Conservation (phyloP, 2,797 vertebrate genomes). For the Bradypodion ventrale region DNA sequence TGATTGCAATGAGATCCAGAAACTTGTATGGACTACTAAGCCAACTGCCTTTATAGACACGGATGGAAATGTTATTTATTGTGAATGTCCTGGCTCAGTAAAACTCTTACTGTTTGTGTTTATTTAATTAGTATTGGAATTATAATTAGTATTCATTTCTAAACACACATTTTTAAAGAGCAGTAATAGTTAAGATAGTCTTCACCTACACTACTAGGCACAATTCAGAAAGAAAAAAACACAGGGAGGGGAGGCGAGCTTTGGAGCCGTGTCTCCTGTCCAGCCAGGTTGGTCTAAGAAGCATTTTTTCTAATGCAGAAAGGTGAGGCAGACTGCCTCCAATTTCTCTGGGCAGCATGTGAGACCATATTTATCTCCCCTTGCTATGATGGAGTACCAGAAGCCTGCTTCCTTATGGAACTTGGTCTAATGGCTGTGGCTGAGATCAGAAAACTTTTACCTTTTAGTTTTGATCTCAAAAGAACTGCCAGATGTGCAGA, state of each 20-base stretch:
- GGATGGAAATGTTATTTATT: background rate
- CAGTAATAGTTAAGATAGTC: too few species aligned
- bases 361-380: background rate
- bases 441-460: background rate
- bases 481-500: background rate
- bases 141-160: too few species aligned
- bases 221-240: background rate
- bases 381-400: background rate
- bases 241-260: background rate
- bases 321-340: background rate
- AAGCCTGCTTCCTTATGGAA: background rate
- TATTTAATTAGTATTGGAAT: too few species aligned
- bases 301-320: background rate
- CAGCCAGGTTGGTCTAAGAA: background rate
- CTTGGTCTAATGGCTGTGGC: background rate
- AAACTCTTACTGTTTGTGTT: background rate
- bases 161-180: too few species aligned
- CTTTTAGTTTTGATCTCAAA: background rate
- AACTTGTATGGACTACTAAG: too few species aligned
- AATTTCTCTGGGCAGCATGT: background rate
- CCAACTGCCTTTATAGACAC: background rate
- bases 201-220: too few species aligned
- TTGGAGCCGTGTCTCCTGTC: background rate
- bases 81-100: background rate
- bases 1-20: too few species aligned